A percentile compares a stretch with the other conserved stretches of the same genome.
These are phyloP conservation scores for Chironomus tepperi DNA, from an alignment of 1,140 invertebrate species.

Conservation along the genomic window DNA sequence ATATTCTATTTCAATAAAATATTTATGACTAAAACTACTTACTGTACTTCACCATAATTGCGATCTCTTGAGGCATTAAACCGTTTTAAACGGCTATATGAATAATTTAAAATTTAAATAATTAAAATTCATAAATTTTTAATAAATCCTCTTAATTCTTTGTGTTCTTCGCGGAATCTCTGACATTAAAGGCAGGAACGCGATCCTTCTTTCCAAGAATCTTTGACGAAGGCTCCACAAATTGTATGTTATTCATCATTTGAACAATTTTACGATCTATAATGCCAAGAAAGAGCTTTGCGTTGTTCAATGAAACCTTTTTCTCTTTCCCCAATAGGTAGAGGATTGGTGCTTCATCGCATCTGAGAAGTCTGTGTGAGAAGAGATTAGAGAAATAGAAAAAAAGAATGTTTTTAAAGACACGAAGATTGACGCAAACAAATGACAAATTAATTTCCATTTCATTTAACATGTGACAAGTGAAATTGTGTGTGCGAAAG, in stretches of 20 bases:
- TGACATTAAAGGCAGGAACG: constrained; percentile 38
- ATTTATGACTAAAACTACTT: too few relatives aligned
- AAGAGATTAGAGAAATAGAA: not conserved
- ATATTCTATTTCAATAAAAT: too few relatives aligned
- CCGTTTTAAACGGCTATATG: too few relatives aligned
- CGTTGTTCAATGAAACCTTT: constrained; percentile 57
- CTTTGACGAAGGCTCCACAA: constrained; percentile 40
- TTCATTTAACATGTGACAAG: constrained; percentile 14
- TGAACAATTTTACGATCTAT: constrained; percentile 52
- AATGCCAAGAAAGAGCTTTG: constrained; percentile 62
- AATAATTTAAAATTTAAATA: too few relatives aligned
- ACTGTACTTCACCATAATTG: too few relatives aligned
- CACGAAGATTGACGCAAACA: not conserved
- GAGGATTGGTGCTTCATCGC: constrained; percentile 59
- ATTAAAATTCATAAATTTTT: not conserved
- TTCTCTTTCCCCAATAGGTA: constrained; percentile 56
- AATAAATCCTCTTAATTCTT: not conserved
- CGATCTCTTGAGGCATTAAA: too few relatives aligned
- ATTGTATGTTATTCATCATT: constrained; percentile 46
- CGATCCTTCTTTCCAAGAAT: constrained; percentile 37
- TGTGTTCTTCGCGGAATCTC: constrained; percentile 27
- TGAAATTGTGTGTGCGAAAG: not conserved
- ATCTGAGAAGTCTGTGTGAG: constrained; percentile 44
- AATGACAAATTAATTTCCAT: constrained; percentile 3
- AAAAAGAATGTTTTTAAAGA: not conserved